A percentile compares a stretch with the other conserved stretches of the same genome.
Evolutionary conservation across 2,113 vertebrate genomes (phyloP).

Genomic region (Vanacampus margaritifer): DNA sequence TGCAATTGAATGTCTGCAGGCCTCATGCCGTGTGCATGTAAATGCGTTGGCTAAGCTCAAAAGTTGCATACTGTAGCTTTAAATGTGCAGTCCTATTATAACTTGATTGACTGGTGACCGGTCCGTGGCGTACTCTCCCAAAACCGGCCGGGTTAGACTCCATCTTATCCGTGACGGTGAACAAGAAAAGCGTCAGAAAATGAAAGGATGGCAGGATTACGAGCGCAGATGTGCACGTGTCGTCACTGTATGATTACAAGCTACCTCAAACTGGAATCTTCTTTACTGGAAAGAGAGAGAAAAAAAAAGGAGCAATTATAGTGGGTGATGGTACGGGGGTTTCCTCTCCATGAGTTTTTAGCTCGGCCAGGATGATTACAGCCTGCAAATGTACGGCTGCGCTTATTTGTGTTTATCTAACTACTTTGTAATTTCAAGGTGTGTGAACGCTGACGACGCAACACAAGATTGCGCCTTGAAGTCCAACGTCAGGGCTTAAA

Average conservation of each 20-base stretch:
- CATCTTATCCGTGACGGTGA: no score
- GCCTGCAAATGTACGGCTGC: background rate
- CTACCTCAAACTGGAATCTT: background rate
- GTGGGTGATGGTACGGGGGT: background rate
- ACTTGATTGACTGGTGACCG: background rate
- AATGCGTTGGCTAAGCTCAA: no score
- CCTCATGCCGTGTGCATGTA: no score
- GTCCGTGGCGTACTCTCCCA: background rate
- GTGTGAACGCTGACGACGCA: background rate
- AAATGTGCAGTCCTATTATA: no score
- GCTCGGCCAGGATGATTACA: background rate
- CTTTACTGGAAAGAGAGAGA: background rate
- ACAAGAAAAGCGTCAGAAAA: background rate
- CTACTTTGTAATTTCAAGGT: slow-evolving; percentile 1
- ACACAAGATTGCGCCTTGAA: slow-evolving; percentile 9
- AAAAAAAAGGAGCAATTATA: background rate
- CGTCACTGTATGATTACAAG: background rate
- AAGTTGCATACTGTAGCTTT: no score
- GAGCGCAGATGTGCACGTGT: background rate
- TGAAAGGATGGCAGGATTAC: background rate
- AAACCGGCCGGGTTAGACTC: background rate
- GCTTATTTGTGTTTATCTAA: no score
- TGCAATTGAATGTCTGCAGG: no score
- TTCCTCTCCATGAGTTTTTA: background rate
- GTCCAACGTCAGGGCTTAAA: slow-evolving; percentile 11